Evolutionary conservation across 2,113 vertebrate genomes (phyloP).

Genomic region (Corydoras maculifer): DNA sequence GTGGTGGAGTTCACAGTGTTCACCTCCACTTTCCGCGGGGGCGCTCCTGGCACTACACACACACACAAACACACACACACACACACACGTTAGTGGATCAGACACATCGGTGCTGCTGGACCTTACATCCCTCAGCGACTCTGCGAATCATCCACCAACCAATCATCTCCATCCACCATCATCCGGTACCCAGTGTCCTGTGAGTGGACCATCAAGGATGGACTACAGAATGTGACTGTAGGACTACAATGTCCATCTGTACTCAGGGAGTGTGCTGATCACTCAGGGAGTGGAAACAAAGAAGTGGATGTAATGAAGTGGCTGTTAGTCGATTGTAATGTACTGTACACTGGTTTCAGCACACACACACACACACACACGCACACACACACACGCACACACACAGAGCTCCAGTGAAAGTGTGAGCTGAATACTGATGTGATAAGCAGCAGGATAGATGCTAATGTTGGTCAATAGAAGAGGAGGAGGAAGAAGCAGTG

Average conservation of each 20-base stretch:
- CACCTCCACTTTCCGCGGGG: constrained; percentile 85
- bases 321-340: too few relatives aligned
- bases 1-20: constrained; percentile 86
- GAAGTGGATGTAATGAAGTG: too few relatives aligned
- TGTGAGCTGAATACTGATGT: constrained; percentile 43
- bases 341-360: too few relatives aligned
- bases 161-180: too few relatives aligned
- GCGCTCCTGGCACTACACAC: constrained; percentile 83
- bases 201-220: too few relatives aligned
- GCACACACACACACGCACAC: neutral
- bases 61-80: constrained; percentile 5
- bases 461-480: constrained; percentile 44
- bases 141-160: neutral
- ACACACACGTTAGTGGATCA: neutral
- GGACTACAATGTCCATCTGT: too few relatives aligned
- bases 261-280: too few relatives aligned
- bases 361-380: constrained; percentile 6
- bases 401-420: constrained; percentile 31
- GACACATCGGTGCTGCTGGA: too few relatives aligned
- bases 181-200: too few relatives aligned
- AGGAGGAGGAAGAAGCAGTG: constrained; percentile 10
- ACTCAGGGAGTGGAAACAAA: too few relatives aligned
- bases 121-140: neutral
- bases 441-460: constrained; percentile 36
- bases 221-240: too few relatives aligned